Percentiles rank a stretch among this genome's conserved stretches.
Evolutionary conservation across 2,113 vertebrate genomes (phyloP).

Genomic region (Silurus glanis): DNA sequence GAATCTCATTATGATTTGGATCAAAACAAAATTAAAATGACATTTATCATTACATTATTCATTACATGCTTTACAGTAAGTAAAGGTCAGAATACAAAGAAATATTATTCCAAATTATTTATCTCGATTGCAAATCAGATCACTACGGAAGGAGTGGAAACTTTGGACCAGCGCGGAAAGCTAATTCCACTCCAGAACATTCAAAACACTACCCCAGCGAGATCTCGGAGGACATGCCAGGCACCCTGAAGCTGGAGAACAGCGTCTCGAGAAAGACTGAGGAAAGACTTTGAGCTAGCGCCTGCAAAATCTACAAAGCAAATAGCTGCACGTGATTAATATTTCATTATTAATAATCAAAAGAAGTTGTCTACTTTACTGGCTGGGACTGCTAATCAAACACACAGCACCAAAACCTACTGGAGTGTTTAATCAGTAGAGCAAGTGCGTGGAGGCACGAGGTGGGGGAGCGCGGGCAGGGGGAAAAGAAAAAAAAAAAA

Average conservation of each 20-base stretch:
- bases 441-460: constrained; percentile 6
- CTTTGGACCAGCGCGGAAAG: not conserved
- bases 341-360: constrained; percentile 51
- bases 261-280: not conserved
- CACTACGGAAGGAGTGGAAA: not conserved
- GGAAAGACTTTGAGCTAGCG: not conserved
- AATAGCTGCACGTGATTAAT: constrained; percentile 37
- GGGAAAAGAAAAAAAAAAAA: too few species aligned
- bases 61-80: not conserved
- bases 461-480: constrained; percentile 4
- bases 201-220: not conserved
- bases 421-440: constrained; percentile 48
- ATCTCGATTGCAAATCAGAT: not conserved
- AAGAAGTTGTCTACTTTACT: constrained; percentile 19
- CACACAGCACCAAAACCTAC: constrained; percentile 15
- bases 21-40: not conserved
- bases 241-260: not conserved
- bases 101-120: not conserved
- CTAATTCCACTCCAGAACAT: not conserved
- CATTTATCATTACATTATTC: not conserved
- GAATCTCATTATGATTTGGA: too few species aligned
- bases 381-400: constrained; percentile 45
- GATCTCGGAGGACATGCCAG: not conserved
- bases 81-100: not conserved
- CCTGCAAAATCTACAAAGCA: constrained; percentile 20